Percentiles rank a stretch among this genome's conserved stretches.
Evolutionary conservation across 2,113 vertebrate genomes (phyloP).

Genomic region (Papio anubis): DNA sequence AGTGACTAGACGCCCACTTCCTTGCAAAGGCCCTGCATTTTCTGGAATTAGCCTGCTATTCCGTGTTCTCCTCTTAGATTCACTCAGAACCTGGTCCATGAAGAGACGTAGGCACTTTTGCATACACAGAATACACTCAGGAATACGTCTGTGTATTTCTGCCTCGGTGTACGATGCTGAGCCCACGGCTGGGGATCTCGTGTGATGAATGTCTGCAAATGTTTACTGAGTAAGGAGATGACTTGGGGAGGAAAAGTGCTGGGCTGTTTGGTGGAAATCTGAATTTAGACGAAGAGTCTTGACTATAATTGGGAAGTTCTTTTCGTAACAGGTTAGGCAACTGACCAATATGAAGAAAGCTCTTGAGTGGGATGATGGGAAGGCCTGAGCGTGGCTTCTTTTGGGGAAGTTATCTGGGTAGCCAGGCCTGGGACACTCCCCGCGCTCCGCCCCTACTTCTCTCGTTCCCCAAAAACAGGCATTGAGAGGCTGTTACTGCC

Average conservation of each 20-base stretch:
- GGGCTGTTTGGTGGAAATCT: too few relatives aligned
- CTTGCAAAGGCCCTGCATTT: too few relatives aligned
- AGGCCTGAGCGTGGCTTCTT: not conserved
- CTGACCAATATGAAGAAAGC: not conserved
- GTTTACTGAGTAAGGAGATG: not conserved
- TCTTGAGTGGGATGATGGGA: not conserved
- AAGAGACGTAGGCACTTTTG: not conserved
- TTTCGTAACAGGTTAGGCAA: not conserved
- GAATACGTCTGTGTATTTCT: too few relatives aligned
- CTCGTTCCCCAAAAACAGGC: accelerated
- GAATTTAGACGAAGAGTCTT: not conserved
- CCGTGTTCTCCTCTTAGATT: not conserved
- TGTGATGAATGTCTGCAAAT: too few relatives aligned
- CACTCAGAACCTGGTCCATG: not conserved
- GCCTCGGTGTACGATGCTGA: too few relatives aligned
- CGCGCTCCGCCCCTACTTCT: accelerated
- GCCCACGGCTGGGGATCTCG: accelerated
- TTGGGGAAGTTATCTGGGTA: not conserved
- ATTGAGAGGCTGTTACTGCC: not conserved
- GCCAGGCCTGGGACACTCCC: not conserved
- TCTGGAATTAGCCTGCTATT: not conserved
- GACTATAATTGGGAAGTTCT: not conserved
- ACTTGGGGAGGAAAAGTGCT: not conserved
- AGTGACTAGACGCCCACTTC: not conserved
- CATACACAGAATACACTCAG: not conserved